Evolutionary conservation across 2,888 invertebrate genomes (phyloP).

Genomic region (Drosophila atripex): DNA sequence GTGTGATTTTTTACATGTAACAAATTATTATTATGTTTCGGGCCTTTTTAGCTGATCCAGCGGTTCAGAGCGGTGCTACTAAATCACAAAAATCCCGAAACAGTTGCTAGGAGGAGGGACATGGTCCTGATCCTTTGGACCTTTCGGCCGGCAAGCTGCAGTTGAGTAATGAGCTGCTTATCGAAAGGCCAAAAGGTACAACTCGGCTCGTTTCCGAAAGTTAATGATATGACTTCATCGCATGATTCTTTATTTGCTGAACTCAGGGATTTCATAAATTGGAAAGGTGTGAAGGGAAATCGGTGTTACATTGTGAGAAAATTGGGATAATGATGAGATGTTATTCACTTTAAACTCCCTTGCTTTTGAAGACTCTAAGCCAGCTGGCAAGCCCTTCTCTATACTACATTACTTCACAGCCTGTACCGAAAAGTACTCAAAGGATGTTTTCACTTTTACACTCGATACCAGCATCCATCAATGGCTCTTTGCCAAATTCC

Average conservation of each 20-base stretch:
- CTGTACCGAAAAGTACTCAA: conserved; percentile 3
- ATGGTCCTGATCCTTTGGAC: conserved; percentile 50
- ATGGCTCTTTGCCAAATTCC: conserved; percentile 39
- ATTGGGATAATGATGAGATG: background rate
- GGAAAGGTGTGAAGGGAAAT: background rate
- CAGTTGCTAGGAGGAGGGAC: background rate
- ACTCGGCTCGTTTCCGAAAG: conserved; percentile 27
- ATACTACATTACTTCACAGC: background rate
- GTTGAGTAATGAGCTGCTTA: conserved; percentile 77
- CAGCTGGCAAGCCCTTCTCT: too few relatives aligned
- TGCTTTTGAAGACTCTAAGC: background rate
- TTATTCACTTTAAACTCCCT: background rate
- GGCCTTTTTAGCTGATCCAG: conserved; percentile 66
- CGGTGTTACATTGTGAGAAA: background rate
- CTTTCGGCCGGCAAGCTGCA: conserved; percentile 44
- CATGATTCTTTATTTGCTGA: conserved; percentile 9
- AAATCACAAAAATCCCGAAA: conserved; percentile 55
- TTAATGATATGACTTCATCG: conserved; percentile 67
- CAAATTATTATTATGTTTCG: conserved; percentile 80
- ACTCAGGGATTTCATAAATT: conserved; percentile 2
- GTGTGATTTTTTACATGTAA: conserved; percentile 68
- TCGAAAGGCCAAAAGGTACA: conserved; percentile 57
- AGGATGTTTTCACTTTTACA: conserved; percentile 9
- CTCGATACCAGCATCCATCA: conserved; percentile 7
- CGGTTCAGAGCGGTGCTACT: conserved; percentile 39